Evolutionary conservation across 2,888 invertebrate genomes (phyloP).

Genomic region (Drosophila borborema): DNA sequence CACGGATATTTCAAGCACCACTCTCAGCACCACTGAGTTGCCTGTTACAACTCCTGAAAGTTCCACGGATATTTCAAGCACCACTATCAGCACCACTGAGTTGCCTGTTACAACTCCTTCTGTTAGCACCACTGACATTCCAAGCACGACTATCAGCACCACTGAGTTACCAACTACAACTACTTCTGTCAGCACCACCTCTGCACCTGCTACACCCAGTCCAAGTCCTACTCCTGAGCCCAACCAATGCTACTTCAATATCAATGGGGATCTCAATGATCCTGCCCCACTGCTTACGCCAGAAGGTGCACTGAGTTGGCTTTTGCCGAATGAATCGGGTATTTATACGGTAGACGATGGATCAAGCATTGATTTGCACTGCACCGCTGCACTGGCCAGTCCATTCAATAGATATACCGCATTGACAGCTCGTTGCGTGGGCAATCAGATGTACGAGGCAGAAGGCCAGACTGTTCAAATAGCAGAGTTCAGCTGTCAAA

Average conservation of each 20-base stretch:
- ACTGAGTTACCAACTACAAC: conserved; percentile 5
- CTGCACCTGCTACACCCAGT: conserved; percentile 10
- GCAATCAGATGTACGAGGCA: conserved; percentile 70
- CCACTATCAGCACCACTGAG: conserved; percentile 2
- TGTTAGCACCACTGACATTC: neutral
- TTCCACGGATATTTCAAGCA: no score
- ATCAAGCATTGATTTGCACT: conserved; percentile 78
- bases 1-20: no score
- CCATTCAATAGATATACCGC: conserved; percentile 64
- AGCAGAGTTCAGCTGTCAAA: conserved; percentile 78
- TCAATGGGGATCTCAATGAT: conserved; percentile 79
- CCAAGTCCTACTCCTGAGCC: conserved; percentile 41
- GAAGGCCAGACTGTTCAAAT: conserved; percentile 70
- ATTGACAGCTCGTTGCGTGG: conserved; percentile 76
- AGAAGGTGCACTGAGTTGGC: conserved; percentile 78
- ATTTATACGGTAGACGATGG: conserved; percentile 67
- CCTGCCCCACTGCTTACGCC: conserved; percentile 88
- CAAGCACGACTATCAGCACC: neutral
- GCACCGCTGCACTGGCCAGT: conserved; percentile 60
- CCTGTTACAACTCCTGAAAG: conserved; percentile 2
- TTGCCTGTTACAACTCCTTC: neutral
- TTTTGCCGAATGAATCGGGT: conserved; percentile 73
- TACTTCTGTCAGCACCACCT: conserved; percentile 1
- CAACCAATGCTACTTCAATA: conserved; percentile 63
- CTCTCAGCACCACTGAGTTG: neutral